phyloP scores from a whole-genome alignment of 2,888 invertebrate species.

The Netelia virgata region DNA sequence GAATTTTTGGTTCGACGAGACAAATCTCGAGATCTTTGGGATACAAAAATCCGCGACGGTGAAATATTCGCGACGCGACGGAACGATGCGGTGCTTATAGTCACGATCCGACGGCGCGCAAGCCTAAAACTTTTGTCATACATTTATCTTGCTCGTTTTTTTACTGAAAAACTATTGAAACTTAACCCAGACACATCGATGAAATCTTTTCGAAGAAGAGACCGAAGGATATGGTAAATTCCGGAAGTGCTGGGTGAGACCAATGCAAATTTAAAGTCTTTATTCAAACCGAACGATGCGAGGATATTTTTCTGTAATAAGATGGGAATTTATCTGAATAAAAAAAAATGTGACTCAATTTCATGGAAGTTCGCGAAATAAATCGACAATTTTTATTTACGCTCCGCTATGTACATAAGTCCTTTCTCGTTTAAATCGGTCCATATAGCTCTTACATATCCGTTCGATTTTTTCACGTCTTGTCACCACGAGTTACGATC shows the following conservation, averaged over 20 bases:
- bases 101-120: slow-evolving; percentile 81
- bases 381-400: background rate
- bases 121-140: slow-evolving; percentile 54
- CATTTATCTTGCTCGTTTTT: background rate
- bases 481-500: slow-evolving; percentile 26
- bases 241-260: too few relatives aligned
- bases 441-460: background rate
- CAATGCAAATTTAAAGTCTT: too few relatives aligned
- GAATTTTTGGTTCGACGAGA: slow-evolving; percentile 8
- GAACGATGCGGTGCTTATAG: slow-evolving; percentile 69
- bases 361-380: background rate
- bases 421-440: background rate
- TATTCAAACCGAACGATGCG: background rate
- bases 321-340: background rate
- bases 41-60: background rate
- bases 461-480: background rate
- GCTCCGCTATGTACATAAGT: background rate
- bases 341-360: background rate
- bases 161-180: background rate
- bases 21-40: background rate
- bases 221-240: background rate
- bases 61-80: slow-evolving; percentile 77
- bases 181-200: background rate
- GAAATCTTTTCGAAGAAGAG: background rate
- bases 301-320: background rate